These are phyloP conservation scores for Pentalonia nigronervosa DNA, from an alignment of 1,140 invertebrate genomes.

Conservation along the genomic window DNA sequence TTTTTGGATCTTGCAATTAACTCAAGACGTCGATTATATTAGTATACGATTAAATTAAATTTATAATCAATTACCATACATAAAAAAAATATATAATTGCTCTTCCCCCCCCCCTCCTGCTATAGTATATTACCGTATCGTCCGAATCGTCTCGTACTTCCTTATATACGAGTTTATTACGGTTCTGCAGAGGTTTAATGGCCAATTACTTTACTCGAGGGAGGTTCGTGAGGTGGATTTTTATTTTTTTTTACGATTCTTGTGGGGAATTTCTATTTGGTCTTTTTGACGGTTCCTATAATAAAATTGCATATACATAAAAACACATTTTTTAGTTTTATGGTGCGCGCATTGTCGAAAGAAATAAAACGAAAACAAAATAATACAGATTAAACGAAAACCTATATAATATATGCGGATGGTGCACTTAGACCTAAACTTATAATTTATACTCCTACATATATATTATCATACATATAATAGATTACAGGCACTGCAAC, in stretches of 20 bases:
- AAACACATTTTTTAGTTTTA: constrained; percentile 40
- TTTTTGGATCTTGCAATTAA: neutral
- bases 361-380: constrained; percentile 24
- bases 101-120: too few species aligned
- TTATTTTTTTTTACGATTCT: constrained; percentile 45
- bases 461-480: neutral
- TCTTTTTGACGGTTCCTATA: constrained; percentile 11
- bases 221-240: constrained; percentile 25
- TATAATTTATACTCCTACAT: neutral
- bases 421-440: neutral
- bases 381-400: constrained; percentile 29
- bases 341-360: neutral
- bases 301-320: constrained; percentile 34
- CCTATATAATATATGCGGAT: neutral
- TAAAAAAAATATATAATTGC: neutral
- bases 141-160: neutral
- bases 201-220: constrained; percentile 47
- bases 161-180: constrained; percentile 31
- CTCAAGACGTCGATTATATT: neutral
- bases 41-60: neutral
- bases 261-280: constrained; percentile 14
- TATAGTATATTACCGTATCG: neutral
- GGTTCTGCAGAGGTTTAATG: constrained; percentile 37
- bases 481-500: neutral
- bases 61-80: neutral